phyloP scores from a whole-genome alignment of 2,888 invertebrate genomes.

The Orthonevra nobilis region DNA sequence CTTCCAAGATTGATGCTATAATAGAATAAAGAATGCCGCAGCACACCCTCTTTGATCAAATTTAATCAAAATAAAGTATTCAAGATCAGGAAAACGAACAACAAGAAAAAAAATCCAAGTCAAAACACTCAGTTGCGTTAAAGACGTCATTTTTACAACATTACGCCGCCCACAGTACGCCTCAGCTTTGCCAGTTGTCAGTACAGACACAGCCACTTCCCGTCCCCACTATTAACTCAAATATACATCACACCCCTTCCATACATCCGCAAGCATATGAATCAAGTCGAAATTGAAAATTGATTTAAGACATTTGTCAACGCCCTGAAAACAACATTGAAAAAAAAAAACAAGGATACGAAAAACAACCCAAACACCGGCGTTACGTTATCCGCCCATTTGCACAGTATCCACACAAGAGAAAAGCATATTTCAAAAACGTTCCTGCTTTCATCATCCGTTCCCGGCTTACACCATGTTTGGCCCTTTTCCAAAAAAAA shows the following conservation, averaged over 20 bases:
- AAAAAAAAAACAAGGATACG: no score
- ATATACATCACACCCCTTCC: constrained; percentile 20
- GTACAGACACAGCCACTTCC: neutral
- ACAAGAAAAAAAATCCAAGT: no score
- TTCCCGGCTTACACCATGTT: constrained; percentile 12
- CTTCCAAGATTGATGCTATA: no score
- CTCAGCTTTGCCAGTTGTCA: no score
- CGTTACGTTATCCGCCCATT: constrained; percentile 14
- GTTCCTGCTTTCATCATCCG: neutral
- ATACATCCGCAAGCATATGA: constrained; percentile 36
- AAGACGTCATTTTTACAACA: constrained; percentile 17
- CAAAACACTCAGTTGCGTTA: constrained; percentile 19
- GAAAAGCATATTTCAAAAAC: constrained; percentile 5
- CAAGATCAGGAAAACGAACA: no score
- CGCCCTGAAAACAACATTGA: constrained; percentile 20
- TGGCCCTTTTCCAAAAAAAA: constrained; percentile 1
- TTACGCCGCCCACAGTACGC: constrained; percentile 12
- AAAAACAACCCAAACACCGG: neutral
- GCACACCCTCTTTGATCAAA: no score
- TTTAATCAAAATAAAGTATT: no score
- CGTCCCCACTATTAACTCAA: constrained; percentile 15
- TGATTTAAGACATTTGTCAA: constrained; percentile 63
- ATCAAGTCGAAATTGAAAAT: constrained; percentile 60
- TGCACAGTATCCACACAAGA: constrained; percentile 16
- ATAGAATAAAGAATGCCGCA: no score